These are phyloP conservation scores for Discoglossus pictus DNA, from an alignment of 2,797 vertebrate genomes.

Conservation along the genomic window DNA sequence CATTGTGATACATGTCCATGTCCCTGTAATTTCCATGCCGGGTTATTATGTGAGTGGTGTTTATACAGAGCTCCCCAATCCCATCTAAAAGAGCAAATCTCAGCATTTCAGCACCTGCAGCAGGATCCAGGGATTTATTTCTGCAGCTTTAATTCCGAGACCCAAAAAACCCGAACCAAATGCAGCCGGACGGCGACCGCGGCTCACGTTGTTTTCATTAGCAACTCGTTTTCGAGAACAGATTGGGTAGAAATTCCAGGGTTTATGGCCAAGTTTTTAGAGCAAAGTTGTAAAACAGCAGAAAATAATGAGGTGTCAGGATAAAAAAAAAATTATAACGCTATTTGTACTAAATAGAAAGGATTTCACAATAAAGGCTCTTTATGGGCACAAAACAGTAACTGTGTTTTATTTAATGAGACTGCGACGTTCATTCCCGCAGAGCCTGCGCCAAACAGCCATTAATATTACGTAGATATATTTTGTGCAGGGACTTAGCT, in stretches of 20 bases:
- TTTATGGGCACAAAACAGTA: background rate
- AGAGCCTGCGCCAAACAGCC: too few species aligned
- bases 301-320: slow-evolving; percentile 31
- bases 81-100: too few species aligned
- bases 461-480: too few species aligned
- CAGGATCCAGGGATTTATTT: background rate
- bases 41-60: too few species aligned
- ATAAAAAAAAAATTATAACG: slow-evolving; percentile 5
- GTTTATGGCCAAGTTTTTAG: slow-evolving; percentile 17
- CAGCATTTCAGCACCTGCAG: slow-evolving; percentile 13
- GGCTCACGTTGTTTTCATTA: slow-evolving; percentile 5
- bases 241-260: slow-evolving; percentile 2
- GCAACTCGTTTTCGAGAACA: background rate
- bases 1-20: too few species aligned
- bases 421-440: too few species aligned
- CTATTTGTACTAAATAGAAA: background rate
- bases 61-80: too few species aligned
- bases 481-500: too few species aligned
- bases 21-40: too few species aligned
- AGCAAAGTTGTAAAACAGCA: slow-evolving; percentile 10
- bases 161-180: background rate
- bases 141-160: background rate
- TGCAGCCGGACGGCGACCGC: background rate
- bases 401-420: background rate
- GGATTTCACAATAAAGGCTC: background rate